phyloP scores from a whole-genome alignment of 1,140 invertebrate genomes.

The Chironomus striatipennis region DNA sequence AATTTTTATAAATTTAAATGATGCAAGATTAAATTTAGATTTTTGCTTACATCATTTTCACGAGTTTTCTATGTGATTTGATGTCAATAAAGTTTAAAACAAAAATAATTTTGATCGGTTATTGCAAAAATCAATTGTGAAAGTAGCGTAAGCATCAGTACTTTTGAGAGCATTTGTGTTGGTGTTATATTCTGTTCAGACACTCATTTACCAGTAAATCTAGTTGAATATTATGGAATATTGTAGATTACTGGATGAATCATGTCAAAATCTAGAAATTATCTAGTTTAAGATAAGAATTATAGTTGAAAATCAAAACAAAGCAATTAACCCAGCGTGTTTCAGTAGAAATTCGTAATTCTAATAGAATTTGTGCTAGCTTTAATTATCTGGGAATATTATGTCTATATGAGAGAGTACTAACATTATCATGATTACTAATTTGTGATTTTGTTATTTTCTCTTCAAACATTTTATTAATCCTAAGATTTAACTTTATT shows the following conservation, averaged over 20 bases:
- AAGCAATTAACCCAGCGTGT: not conserved
- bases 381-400: not conserved
- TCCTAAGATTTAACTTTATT: not conserved
- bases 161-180: no score
- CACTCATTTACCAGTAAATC: no score
- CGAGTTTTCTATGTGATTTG: not conserved
- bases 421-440: not conserved
- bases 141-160: no score
- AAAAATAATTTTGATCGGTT: no score
- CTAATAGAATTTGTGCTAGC: constrained; percentile 2
- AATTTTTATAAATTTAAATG: not conserved
- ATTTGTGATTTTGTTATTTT: not conserved
- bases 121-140: no score
- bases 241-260: no score
- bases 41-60: constrained; percentile 25
- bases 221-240: no score
- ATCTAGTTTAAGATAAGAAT: not conserved
- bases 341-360: not conserved
- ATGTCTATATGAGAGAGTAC: not conserved
- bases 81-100: constrained; percentile 25
- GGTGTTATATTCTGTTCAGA: no score
- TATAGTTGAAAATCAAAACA: not conserved
- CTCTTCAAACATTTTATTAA: not conserved
- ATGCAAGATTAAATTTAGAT: constrained; percentile 23
- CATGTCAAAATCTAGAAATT: no score